A percentile compares a stretch with the other conserved stretches of the same genome.
These are phyloP conservation scores for Congeria kusceri DNA, from an alignment of 2,888 invertebrate species.

Conservation along the genomic window DNA sequence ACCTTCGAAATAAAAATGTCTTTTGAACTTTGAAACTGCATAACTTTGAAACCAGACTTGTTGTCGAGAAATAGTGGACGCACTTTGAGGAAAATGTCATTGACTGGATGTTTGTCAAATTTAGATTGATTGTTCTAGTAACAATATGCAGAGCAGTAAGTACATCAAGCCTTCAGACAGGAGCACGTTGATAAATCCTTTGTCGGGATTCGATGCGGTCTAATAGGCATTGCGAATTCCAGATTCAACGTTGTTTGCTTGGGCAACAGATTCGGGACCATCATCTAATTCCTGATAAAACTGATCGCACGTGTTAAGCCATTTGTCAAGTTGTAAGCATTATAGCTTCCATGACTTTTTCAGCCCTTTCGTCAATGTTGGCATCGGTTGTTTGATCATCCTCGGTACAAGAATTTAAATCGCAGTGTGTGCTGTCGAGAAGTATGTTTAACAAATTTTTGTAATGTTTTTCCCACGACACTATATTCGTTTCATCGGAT, in stretches of 20 bases:
- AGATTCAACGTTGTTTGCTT: slow-evolving; percentile 12
- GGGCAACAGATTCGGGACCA: no score
- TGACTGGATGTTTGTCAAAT: background rate
- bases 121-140: slow-evolving; percentile 3
- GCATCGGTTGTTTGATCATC: slow-evolving; percentile 3
- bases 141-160: slow-evolving; percentile 3
- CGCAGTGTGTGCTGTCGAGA: slow-evolving; percentile 1
- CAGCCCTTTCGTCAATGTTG: no score
- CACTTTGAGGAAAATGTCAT: no score
- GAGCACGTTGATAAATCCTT: background rate
- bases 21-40: slow-evolving; percentile 7
- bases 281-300: no score
- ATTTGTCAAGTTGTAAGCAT: slow-evolving; percentile 2
- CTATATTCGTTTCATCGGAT: no score
- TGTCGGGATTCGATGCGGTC: background rate
- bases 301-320: no score
- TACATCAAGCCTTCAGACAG: slow-evolving; percentile 15
- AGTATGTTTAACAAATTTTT: background rate
- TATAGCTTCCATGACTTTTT: slow-evolving; percentile 10
- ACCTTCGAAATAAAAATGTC: slow-evolving; percentile 8
- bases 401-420: background rate
- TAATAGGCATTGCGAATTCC: slow-evolving; percentile 10
- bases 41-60: no score
- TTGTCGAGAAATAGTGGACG: no score
- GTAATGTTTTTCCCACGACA: no score